phyloP scores from a whole-genome alignment of 2,888 invertebrate species.

The Sminthurides aquaticus region DNA sequence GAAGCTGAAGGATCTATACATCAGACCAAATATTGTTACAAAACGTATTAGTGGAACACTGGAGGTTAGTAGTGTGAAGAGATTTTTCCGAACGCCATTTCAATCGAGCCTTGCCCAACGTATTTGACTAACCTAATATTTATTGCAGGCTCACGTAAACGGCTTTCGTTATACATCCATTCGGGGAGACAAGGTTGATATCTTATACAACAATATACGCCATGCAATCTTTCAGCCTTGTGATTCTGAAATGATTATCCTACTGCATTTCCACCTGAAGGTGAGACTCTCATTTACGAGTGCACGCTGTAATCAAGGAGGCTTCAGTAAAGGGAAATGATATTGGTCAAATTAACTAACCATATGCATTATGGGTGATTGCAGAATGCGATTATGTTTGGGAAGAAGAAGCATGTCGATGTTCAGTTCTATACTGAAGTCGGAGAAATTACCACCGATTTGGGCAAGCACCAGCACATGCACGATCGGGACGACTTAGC shows the following conservation, averaged over 20 bases:
- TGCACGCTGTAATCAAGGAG: too few species aligned
- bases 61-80: constrained; percentile 29
- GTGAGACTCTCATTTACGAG: constrained; percentile 48
- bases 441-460: constrained; percentile 97
- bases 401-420: constrained; percentile 97
- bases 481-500: constrained; percentile 98
- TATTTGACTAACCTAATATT: too few species aligned
- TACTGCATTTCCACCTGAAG: constrained; percentile 96
- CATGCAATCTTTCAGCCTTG: constrained; percentile 99
- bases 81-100: too few species aligned
- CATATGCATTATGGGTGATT: constrained; percentile 20
- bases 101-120: too few species aligned
- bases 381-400: constrained; percentile 96
- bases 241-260: constrained; percentile 98
- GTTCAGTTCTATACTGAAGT: constrained; percentile 99
- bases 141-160: constrained; percentile 90
- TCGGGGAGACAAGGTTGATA: constrained; percentile 99
- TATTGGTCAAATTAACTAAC: not conserved
- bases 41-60: constrained; percentile 75
- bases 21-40: constrained; percentile 96
- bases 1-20: constrained; percentile 92
- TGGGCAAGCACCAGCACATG: constrained; percentile 99
- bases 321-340: too few species aligned
- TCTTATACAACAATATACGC: constrained; percentile 97
- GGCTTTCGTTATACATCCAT: constrained; percentile 96